These are phyloP conservation scores for Drosophila mulleri DNA, from an alignment of 2,888 invertebrate species.

Conservation along the genomic window DNA sequence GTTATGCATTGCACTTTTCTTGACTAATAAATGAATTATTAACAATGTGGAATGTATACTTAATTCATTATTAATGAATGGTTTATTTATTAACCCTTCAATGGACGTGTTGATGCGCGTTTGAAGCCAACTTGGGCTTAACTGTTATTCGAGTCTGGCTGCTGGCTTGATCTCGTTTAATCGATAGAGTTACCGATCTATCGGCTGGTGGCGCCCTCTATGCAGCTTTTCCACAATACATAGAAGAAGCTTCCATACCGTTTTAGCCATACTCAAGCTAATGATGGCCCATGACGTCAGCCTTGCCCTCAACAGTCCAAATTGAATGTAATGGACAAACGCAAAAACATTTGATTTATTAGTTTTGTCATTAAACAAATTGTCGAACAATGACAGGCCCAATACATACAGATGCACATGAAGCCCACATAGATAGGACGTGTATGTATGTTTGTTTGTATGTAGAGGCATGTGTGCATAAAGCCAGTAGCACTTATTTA, in stretches of 20 bases:
- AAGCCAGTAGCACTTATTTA: slow-evolving; percentile 49
- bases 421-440: neutral
- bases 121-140: neutral
- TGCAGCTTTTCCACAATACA: neutral
- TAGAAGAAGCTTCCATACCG: neutral
- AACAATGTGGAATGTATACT: neutral
- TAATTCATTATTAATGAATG: neutral
- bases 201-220: slow-evolving; percentile 17
- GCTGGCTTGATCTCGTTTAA: slow-evolving; percentile 11
- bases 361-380: slow-evolving; percentile 77
- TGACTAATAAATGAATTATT: neutral
- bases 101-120: neutral
- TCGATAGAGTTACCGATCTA: slow-evolving; percentile 51
- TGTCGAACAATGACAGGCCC: slow-evolving; percentile 61
- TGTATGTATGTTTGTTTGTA: slow-evolving; percentile 3
- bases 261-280: neutral
- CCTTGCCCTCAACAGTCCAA: slow-evolving; percentile 15
- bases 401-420: slow-evolving; percentile 8
- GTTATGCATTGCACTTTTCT: neutral
- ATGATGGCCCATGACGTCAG: slow-evolving; percentile 48
- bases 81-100: neutral
- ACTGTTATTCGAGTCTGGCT: neutral
- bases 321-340: slow-evolving; percentile 54
- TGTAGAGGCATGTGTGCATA: slow-evolving; percentile 1
- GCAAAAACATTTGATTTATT: slow-evolving; percentile 72